These are phyloP conservation scores for Tachina grossa DNA, from an alignment of 2,888 invertebrate species.

Conservation along the genomic window DNA sequence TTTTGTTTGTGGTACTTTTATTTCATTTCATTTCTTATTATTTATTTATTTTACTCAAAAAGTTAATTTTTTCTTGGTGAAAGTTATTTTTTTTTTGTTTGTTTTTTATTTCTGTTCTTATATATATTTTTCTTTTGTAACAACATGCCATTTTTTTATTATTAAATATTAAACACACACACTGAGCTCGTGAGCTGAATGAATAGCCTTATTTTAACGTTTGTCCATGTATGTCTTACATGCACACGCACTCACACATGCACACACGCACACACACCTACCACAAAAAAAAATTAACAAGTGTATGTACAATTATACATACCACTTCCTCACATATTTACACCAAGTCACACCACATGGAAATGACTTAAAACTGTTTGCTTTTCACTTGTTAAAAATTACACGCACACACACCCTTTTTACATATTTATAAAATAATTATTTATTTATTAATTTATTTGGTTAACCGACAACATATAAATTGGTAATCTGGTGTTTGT, in stretches of 20 bases:
- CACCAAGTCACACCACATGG: not conserved
- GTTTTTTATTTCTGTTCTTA: constrained; percentile 1
- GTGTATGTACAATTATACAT: too few relatives aligned
- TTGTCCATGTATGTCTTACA: constrained; percentile 26
- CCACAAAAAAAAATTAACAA: too few relatives aligned
- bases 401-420: not conserved
- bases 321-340: not conserved
- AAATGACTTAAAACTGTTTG: constrained; percentile 3
- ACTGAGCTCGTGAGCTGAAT: not conserved
- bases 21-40: constrained; percentile 19
- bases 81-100: constrained; percentile 64
- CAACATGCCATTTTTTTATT: constrained; percentile 28
- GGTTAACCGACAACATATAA: constrained; percentile 44
- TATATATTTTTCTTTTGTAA: constrained; percentile 27
- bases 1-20: constrained; percentile 22
- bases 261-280: not conserved
- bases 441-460: constrained; percentile 30
- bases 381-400: constrained; percentile 20
- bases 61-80: constrained; percentile 71
- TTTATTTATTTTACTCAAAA: constrained; percentile 31
- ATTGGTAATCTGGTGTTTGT: constrained; percentile 52
- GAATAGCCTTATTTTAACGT: constrained; percentile 21
- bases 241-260: constrained; percentile 39
- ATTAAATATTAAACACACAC: constrained; percentile 12
- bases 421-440: not conserved